Conservation (phyloP, 2,113 vertebrate genomes). For the Prietella phreatophila region DNA sequence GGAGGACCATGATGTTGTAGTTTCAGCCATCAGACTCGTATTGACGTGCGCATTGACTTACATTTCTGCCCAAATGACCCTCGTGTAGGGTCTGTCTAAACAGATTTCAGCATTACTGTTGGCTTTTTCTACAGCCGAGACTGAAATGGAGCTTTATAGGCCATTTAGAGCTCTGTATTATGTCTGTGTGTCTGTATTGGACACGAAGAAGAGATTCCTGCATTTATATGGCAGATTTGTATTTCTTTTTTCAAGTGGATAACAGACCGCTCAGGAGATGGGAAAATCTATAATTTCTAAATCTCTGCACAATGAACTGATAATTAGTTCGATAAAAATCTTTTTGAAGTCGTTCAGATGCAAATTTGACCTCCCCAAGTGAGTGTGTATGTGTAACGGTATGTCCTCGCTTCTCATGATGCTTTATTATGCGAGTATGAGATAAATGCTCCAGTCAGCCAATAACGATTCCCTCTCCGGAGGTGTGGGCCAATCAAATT, state of each 20-base stretch:
- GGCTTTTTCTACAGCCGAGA: background rate
- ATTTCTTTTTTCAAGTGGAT: background rate
- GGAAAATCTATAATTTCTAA: background rate
- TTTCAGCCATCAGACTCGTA: background rate
- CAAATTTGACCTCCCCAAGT: background rate
- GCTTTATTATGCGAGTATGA: conserved; percentile 14
- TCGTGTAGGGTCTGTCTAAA: background rate
- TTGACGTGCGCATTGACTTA: background rate
- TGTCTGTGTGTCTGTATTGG: background rate
- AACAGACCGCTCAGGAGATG: background rate
- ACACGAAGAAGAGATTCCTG: background rate
- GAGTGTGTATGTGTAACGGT: background rate
- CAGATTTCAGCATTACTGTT: background rate
- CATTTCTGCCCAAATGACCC: background rate
- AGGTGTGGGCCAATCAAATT: conserved; percentile 36
- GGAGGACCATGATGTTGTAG: background rate
- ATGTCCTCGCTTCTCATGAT: background rate
- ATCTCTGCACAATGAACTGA: background rate
- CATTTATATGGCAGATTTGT: too few relatives aligned
- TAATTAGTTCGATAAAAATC: too few relatives aligned
- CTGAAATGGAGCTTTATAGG: background rate
- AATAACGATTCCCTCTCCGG: conserved; percentile 19
- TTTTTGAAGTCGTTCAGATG: background rate
- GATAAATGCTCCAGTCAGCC: background rate
- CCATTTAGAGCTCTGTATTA: background rate